A percentile compares a stretch with the other conserved stretches of the same genome.
Evolutionary conservation across 2,888 invertebrate species (phyloP).

Genomic region (Bellardia pandia): DNA sequence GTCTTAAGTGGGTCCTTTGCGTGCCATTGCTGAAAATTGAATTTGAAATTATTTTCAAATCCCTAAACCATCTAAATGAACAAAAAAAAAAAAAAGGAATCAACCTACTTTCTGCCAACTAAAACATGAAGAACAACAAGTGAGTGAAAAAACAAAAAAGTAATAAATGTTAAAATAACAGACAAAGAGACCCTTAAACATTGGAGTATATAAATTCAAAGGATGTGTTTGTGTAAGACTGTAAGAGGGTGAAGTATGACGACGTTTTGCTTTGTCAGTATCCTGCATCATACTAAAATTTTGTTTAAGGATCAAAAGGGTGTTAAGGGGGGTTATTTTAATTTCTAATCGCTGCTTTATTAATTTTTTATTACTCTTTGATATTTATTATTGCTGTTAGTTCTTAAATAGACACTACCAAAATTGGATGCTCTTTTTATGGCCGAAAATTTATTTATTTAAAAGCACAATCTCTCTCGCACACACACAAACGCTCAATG

Average conservation of each 20-base stretch:
- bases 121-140: constrained; percentile 58
- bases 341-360: constrained; percentile 76
- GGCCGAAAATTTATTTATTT: constrained; percentile 28
- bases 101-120: constrained; percentile 57
- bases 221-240: constrained; percentile 6
- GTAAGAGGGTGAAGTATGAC: not conserved
- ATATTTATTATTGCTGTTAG: constrained; percentile 65
- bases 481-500: not conserved
- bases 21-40: constrained; percentile 78
- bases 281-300: not conserved
- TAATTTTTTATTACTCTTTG: constrained; percentile 76
- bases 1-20: constrained; percentile 75
- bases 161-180: constrained; percentile 66
- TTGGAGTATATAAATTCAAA: constrained; percentile 25
- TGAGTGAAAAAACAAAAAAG: constrained; percentile 49
- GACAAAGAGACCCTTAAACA: constrained; percentile 30
- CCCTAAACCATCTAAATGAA: constrained; percentile 58
- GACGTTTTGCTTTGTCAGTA: not conserved
- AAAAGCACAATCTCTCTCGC: not conserved
- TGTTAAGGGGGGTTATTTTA: constrained; percentile 43
- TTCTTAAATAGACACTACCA: constrained; percentile 14
- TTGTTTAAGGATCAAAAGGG: constrained; percentile 17
- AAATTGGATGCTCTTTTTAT: constrained; percentile 51
- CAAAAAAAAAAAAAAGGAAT: constrained; percentile 54
- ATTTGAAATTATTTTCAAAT: constrained; percentile 78